phyloP scores from a whole-genome alignment of 2,888 invertebrate species.

The Pollenia labialis region DNA sequence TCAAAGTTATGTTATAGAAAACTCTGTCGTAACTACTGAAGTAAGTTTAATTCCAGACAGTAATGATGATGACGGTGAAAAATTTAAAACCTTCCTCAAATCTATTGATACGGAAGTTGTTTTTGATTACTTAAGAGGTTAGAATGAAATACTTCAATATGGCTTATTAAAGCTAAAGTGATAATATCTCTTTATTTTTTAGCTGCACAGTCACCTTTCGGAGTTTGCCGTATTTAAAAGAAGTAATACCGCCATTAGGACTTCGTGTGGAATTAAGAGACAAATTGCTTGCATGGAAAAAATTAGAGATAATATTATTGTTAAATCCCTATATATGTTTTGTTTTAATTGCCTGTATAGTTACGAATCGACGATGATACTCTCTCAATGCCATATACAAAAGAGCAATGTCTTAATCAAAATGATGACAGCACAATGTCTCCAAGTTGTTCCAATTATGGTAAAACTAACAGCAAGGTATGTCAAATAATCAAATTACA shows the following conservation, averaged over 20 bases:
- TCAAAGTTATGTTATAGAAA: no score
- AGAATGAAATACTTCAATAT: no score
- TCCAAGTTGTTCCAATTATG: background rate
- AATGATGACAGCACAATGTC: background rate
- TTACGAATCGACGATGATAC: conserved; percentile 19
- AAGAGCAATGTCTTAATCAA: background rate
- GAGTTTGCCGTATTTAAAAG: background rate
- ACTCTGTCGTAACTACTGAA: no score
- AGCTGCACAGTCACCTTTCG: conserved; percentile 6
- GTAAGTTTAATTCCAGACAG: no score
- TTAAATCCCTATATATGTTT: background rate
- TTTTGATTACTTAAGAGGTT: no score
- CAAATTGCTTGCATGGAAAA: conserved; percentile 13
- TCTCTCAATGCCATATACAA: background rate
- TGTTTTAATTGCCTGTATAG: background rate
- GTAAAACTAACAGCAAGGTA: background rate
- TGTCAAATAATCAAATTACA: no score
- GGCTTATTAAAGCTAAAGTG: no score
- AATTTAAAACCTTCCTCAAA: no score
- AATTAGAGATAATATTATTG: background rate
- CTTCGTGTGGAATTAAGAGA: conserved; percentile 24
- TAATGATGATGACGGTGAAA: no score
- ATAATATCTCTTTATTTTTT: background rate
- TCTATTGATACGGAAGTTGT: no score
- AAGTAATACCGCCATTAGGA: conserved; percentile 14